Conservation (phyloP, 2,113 vertebrate species). For the Physeter macrocephalus region DNA sequence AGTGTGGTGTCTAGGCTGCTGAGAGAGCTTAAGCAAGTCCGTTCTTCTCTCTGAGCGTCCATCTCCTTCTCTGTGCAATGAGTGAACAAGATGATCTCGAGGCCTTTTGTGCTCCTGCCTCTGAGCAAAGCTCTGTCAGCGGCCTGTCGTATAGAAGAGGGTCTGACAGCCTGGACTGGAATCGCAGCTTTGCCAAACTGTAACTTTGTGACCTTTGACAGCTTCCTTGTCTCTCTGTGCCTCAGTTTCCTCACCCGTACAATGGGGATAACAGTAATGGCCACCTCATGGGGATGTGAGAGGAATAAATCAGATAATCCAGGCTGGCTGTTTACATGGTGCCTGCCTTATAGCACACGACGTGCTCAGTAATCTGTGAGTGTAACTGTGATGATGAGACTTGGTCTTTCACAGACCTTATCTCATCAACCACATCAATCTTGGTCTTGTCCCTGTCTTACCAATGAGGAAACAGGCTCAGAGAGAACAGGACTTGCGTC, state of each 20-base stretch:
- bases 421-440: background rate
- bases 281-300: too few relatives aligned
- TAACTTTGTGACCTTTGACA: background rate
- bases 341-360: background rate
- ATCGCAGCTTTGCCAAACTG: background rate
- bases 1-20: background rate
- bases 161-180: background rate
- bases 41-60: background rate
- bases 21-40: background rate
- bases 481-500: fast-evolving
- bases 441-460: background rate
- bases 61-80: background rate
- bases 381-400: background rate
- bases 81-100: fast-evolving
- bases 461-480: background rate
- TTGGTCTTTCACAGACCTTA: background rate
- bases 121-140: background rate
- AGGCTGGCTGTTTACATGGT: background rate
- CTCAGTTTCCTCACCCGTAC: background rate
- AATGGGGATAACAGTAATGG: background rate
- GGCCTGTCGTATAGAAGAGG: fast-evolving
- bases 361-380: background rate
- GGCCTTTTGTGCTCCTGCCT: background rate
- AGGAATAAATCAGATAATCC: background rate
- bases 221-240: background rate